Percentiles rank a stretch among this genome's conserved stretches.
phyloP scores from a whole-genome alignment of 2,888 invertebrate species.

The Melieria crassipennis region DNA sequence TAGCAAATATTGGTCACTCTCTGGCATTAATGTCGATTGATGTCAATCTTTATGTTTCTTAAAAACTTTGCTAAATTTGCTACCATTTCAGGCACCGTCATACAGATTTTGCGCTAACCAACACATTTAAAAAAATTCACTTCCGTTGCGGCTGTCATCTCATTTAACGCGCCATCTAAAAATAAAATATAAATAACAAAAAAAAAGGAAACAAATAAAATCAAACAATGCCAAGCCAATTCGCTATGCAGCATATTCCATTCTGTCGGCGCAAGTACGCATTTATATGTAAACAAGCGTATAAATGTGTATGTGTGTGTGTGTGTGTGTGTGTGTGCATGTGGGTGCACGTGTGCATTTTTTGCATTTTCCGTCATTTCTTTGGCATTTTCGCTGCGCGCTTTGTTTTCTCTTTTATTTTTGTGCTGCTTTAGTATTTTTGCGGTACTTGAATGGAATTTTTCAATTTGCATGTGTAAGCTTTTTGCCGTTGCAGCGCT shows the following conservation, averaged over 20 bases:
- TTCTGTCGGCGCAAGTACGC: background rate
- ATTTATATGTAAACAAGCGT: background rate
- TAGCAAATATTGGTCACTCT: too few relatives aligned
- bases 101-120: too few relatives aligned
- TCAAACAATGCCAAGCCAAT: too few relatives aligned
- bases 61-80: too few relatives aligned
- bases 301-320: background rate
- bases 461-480: constrained; percentile 15
- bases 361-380: background rate
- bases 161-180: too few relatives aligned
- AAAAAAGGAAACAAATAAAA: too few relatives aligned
- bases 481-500: background rate
- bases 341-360: background rate
- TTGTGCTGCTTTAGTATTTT: constrained; percentile 8
- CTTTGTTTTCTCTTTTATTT: constrained; percentile 11
- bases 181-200: too few relatives aligned
- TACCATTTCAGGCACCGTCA: too few relatives aligned
- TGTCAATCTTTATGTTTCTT: too few relatives aligned
- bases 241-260: background rate
- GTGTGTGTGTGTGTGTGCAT: background rate
- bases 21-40: too few relatives aligned
- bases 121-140: too few relatives aligned
- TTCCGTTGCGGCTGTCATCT: too few relatives aligned
- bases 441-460: constrained; percentile 8
- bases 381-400: background rate